Base-by-base conservation (phyloP, 2,888 invertebrate species). In the Sinopyrophorus schimmeli region DNA sequence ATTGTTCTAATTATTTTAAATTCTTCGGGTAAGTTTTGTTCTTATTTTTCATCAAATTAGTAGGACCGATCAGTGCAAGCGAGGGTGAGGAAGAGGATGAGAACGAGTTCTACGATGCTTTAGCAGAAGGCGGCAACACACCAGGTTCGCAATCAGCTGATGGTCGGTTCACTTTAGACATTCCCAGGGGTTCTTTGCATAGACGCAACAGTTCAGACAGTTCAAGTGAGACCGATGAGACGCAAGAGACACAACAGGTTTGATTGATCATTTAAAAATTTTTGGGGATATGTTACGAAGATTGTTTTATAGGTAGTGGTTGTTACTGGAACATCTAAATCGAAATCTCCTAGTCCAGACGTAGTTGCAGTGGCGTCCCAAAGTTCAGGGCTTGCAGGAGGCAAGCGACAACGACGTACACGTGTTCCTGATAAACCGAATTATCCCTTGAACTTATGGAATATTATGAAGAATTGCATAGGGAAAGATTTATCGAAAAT, bases 391-490 rank as follows among this genome's bases (percentile, higher is more conserved):
- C 5, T n/a, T 2, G 37, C 34, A 3, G 20, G 46, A 10, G 74
- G 77, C n/a, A 64, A 62, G 47, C 80, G 81, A 50, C 77, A 80
- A 63, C 82, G 97, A 42, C 82, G 98, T 44, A 81, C 77, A 43
- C 78, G 84, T 44, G 91, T 99, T 41, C 92, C 95, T 4, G 92
- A 94, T 59, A 92, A 94, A 73, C 95, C 95, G 31, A 87, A 93
- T 75, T 90, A 92, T 75, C 95, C 96, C 42, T 82, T 99, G 26
- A 98, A 92, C 70, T 77, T 99, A 37, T 99, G 99, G 99, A 93
- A 93, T 63, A 97, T 99, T 65, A 97, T 99, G 95, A 98, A 98
- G 74, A 99, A 99, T 75, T 99, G 98, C 73, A 99, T 99, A 70
- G 98, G 98, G 70, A 98, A 98, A 76, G 99, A 99, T 74, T 79